phyloP scores from a whole-genome alignment of 2,113 vertebrate species.

The Spheniscus mendiculus region DNA sequence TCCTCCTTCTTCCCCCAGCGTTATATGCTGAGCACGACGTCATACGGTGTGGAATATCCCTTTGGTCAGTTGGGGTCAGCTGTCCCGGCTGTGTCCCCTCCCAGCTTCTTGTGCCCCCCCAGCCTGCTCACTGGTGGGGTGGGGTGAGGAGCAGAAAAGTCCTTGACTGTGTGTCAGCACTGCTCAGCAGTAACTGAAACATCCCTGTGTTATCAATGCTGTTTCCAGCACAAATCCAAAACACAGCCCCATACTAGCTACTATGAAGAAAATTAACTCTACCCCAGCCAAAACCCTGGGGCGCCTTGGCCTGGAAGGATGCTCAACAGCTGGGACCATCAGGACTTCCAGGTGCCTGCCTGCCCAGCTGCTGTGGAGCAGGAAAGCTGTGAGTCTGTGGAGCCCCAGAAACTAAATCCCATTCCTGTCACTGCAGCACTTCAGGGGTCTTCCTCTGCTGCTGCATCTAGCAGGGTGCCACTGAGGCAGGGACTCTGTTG shows the following conservation, averaged over 20 bases:
- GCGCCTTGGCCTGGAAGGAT: not conserved
- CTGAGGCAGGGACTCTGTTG: rapidly evolving
- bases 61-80: too few relatives aligned
- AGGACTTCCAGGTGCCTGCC: not conserved
- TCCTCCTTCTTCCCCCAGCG: too few relatives aligned
- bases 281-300: rapidly evolving
- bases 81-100: too few relatives aligned
- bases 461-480: not conserved
- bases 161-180: too few relatives aligned
- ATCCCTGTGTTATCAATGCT: too few relatives aligned
- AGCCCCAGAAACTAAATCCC: not conserved
- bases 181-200: too few relatives aligned
- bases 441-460: not conserved
- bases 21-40: too few relatives aligned
- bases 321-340: not conserved
- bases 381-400: not conserved
- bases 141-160: too few relatives aligned
- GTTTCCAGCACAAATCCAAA: too few relatives aligned
- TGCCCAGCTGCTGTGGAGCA: rapidly evolving
- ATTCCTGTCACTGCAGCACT: not conserved
- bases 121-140: too few relatives aligned
- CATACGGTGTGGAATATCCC: too few relatives aligned
- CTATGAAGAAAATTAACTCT: not conserved
- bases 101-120: too few relatives aligned
- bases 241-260: not conserved